Evolutionary conservation across 2,888 invertebrate genomes (phyloP), one percentile per base, ranked within the genome.

Genomic region (Digitonthophagus gazella): DNA sequence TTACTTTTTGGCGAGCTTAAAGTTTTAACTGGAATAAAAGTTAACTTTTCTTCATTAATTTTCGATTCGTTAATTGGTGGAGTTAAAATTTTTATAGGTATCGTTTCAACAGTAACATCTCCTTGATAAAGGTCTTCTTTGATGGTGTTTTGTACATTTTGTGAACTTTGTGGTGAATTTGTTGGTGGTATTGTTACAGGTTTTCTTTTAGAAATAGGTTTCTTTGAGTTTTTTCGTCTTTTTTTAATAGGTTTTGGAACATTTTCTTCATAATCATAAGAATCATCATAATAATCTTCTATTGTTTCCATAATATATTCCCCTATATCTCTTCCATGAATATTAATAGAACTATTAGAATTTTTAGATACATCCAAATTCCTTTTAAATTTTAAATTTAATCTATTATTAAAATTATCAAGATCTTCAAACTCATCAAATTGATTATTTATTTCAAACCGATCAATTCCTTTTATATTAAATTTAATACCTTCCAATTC

Each of bases 211-310:
- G n/a, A 57, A 1, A 57, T 57, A 2, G 22, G 22, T 6, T 44
- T 44, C 11, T 44, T 44, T 8, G 28, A n/a, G n/a, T n/a, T n/a
- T n/a, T n/a, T n/a, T n/a, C n/a, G n/a, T n/a, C 69, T 71, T n/a
- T 72, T 73, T 14, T 65, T 64, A 20, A 67, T 65, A 15, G 55
- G 64, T 64, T 67, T 22, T 61, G 55, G n/a, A 15, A 64, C 67
- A 6, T 2, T 1, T 57, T 61, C 61, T 2, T 56, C 65, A 8
- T 70, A 67, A 15, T 44, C 28, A 5, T 72, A 68, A 15, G 67
- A 68, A 8, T 73, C 67, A 20, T 71, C 66, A 14, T 64, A 67
- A 57, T 44, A 68, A 18, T 70, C 70, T 16, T 55, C 64, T 28
- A 69, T 14, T 0, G 64, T 69, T 11, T 69, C 69, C 22, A 69